phyloP scores from a whole-genome alignment of 2,113 vertebrate species.

The Paradoxurus hermaphroditus region DNA sequence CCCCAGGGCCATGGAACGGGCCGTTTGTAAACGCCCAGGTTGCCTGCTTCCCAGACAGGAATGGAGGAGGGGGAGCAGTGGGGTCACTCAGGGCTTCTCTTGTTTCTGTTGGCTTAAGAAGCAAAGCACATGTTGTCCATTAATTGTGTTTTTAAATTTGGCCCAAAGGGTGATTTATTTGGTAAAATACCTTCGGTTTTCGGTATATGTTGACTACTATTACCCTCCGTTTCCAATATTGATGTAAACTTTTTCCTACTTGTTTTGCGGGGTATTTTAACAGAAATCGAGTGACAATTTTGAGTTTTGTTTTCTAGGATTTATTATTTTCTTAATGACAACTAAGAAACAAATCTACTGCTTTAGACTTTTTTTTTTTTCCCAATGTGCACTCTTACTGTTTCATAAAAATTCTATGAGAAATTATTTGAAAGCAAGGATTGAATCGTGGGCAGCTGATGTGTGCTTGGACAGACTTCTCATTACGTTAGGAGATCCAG shows the following conservation, averaged over 20 bases:
- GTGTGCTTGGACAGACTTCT: not conserved
- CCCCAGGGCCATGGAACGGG: no score
- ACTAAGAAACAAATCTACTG: not conserved
- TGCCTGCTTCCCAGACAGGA: not conserved
- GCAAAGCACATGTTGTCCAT: not conserved
- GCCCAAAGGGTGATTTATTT: not conserved
- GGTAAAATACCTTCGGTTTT: not conserved
- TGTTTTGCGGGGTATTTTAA: not conserved
- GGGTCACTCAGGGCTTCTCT: not conserved
- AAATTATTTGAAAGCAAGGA: not conserved
- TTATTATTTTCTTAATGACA: not conserved
- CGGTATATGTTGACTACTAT: not conserved
- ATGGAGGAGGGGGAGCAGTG: not conserved
- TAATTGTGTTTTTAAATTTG: not conserved
- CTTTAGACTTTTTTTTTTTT: not conserved
- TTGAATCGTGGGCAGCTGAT: not conserved
- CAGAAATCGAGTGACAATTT: not conserved
- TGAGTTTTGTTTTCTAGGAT: not conserved
- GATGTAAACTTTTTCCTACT: not conserved
- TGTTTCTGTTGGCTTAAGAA: not conserved
- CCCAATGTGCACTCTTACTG: not conserved
- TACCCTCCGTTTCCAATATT: not conserved
- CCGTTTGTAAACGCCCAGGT: not conserved
- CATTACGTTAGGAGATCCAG: accelerated
- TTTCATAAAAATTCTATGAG: not conserved